Conservation (phyloP, 1,140 invertebrate genomes). For the silkworm (Bombyx mori) region ASM3026992v2 NC_085129.1:11646501-11647000, state of each 20-base stretch:
- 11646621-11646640: slow-evolving; percentile 67
- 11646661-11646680: slow-evolving; percentile 69
- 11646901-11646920: slow-evolving; percentile 34
- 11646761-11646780: slow-evolving; percentile 69
- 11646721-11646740: slow-evolving; percentile 70
- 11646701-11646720: slow-evolving; percentile 61
- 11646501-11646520: slow-evolving; percentile 70
- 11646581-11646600: slow-evolving; percentile 50
- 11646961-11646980: no score
- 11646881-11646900: slow-evolving; percentile 48
- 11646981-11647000: no score
- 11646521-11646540: slow-evolving; percentile 64
- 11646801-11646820: slow-evolving; percentile 37
- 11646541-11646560: slow-evolving; percentile 60
- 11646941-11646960: slow-evolving; percentile 5
- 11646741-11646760: slow-evolving; percentile 69
- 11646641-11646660: slow-evolving; percentile 71
- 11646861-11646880: slow-evolving; percentile 46
- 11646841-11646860: slow-evolving; percentile 52
- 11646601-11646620: slow-evolving; percentile 45
- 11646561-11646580: slow-evolving; percentile 50
- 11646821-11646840: slow-evolving; percentile 58
- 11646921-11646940: slow-evolving; percentile 57
- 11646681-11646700: slow-evolving; percentile 61
- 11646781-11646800: slow-evolving; percentile 67